Conservation (phyloP, 1,140 invertebrate species). For the Tetragnatha versicolor region DNA sequence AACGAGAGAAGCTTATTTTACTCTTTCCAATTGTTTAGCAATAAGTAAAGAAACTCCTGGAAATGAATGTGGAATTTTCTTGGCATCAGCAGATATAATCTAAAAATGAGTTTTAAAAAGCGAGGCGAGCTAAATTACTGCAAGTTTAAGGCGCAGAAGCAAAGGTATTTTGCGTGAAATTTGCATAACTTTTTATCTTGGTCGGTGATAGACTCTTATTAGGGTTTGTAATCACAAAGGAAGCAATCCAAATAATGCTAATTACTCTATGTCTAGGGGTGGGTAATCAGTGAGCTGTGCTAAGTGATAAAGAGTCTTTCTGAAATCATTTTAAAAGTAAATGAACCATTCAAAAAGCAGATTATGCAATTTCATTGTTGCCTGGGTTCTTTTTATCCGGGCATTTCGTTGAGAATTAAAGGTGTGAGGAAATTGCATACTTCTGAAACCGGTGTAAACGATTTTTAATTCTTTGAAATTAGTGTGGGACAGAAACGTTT, state of each 20-base stretch:
- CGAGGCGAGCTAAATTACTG: not conserved
- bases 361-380: not conserved
- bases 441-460: too few relatives aligned
- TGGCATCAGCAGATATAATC: not conserved
- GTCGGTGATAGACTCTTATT: constrained; percentile 1
- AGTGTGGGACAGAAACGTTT: too few relatives aligned
- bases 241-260: constrained; percentile 19
- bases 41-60: constrained; percentile 1
- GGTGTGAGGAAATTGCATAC: too few relatives aligned
- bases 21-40: not conserved
- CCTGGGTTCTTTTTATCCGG: not conserved
- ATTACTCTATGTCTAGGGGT: constrained; percentile 6
- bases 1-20: not conserved
- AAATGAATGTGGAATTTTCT: not conserved
- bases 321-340: constrained; percentile 20
- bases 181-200: constrained; percentile 6
- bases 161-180: not conserved
- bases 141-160: not conserved
- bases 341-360: constrained; percentile 12
- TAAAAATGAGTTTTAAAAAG: not conserved
- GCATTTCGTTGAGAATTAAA: not conserved
- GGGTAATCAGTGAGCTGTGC: constrained; percentile 5
- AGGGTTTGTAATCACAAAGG: constrained; percentile 17
- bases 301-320: constrained; percentile 12
- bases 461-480: too few relatives aligned